Conservation (phyloP, 2,888 invertebrate genomes). For the Hybos culiciformis region DNA sequence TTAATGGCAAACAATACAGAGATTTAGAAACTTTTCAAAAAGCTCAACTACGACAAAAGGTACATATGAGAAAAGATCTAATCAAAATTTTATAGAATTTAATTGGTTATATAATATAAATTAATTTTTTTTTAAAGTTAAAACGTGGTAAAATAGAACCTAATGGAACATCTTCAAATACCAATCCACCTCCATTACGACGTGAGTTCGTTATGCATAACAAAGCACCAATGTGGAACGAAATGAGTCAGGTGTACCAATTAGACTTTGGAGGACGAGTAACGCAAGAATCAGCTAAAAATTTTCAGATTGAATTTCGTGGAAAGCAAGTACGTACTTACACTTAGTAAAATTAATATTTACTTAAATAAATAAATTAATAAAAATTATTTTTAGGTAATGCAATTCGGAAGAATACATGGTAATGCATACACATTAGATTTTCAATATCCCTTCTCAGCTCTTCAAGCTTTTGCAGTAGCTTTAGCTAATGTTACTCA, state of each 20-base stretch:
- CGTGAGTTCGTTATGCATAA: conserved; percentile 92
- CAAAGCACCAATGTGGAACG: conserved; percentile 97
- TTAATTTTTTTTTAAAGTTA: conserved; percentile 39
- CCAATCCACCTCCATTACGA: conserved; percentile 39
- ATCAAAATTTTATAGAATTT: too few species aligned
- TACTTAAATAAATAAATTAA: conserved; percentile 6
- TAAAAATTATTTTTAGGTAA: conserved; percentile 55
- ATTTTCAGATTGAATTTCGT: conserved; percentile 96
- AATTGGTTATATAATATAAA: not conserved
- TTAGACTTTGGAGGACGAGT: conserved; percentile 97
- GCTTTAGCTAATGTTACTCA: conserved; percentile 52
- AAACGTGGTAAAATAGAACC: conserved; percentile 55
- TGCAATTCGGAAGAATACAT: conserved; percentile 99
- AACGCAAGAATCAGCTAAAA: conserved; percentile 98
- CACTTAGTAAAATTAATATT: not conserved
- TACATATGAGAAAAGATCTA: conserved; percentile 28
- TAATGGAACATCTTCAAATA: conserved; percentile 32
- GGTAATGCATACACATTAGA: conserved; percentile 97
- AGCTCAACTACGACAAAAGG: conserved; percentile 81
- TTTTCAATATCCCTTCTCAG: conserved; percentile 97
- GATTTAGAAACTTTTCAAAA: conserved; percentile 87
- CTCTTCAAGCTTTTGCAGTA: conserved; percentile 95
- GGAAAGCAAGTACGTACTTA: conserved; percentile 70
- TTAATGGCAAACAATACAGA: conserved; percentile 49
- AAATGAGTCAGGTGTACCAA: conserved; percentile 97